Evolutionary conservation across 2,797 vertebrate species (phyloP), one percentile per base, ranked within the genome.

Genomic region (Echiichthys vipera): DNA sequence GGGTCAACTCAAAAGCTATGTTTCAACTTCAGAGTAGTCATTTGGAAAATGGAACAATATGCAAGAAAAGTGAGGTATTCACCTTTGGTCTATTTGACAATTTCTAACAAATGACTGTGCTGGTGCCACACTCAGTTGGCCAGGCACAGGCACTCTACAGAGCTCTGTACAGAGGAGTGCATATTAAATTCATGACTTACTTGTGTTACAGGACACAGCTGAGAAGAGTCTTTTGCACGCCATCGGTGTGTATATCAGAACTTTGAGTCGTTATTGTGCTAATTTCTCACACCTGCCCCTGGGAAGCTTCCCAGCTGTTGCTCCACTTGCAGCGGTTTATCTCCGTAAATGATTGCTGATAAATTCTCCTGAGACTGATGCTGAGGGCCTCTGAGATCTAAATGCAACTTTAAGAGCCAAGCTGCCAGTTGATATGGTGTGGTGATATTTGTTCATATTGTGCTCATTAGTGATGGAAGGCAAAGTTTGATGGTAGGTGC

Each of bases 261-360:
- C 84, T 84, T 83, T 67, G 66, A 81, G 88, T 86, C 55, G 56
- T 88, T 88, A 90, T 86, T 87, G 91, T 88, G 87, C 86, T 90
- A 91, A 91, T 91, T 92, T 84, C 83, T 89, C 83, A 85, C 88
- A 93, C 87, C 88, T 92, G 88, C 89, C 89, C 86, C 78, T 64
- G 78, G 90, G 90, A 89, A 87, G 85, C 81, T 89, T 86, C 89
- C 81, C 92, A 92, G 91, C 91, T 92, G 91, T 89, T 92, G 84
- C 87, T 90, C 82, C 75, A 84, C 83, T 92, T 87, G 83, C 73
- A 85, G 85, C 37, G 20, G 86, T 92, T 90, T 90, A 92, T 92
- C 87, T 90, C 84, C 88, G 90, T 90, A 91, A 91, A 88, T 92
- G 90, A 93, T 91, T 90, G 90, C 89, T 89, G 91, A 92, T 90